Conservation (phyloP, 2,888 invertebrate genomes). For the Ypsolopha scabrella region DNA sequence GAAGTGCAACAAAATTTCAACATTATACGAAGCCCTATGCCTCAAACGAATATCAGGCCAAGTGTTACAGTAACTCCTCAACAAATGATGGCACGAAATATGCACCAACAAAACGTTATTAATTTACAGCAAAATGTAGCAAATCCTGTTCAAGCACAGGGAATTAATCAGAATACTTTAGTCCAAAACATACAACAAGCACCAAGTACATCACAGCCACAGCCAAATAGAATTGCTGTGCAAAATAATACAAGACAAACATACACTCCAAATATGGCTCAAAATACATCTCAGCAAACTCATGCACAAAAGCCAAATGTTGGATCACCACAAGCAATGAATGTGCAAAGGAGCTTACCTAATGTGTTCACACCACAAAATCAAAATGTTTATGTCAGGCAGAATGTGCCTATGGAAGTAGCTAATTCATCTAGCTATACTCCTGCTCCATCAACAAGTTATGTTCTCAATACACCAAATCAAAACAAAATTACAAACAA, state of each 20-base stretch:
- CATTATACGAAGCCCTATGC: background rate
- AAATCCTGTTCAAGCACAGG: background rate
- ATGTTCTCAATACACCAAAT: no score
- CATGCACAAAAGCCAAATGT: slow-evolving; percentile 6
- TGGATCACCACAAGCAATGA: slow-evolving; percentile 5
- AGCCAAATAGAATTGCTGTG: slow-evolving; percentile 6
- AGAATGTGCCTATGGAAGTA: background rate
- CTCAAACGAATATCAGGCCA: background rate
- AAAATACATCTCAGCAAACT: slow-evolving; percentile 1
- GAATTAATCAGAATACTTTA: background rate
- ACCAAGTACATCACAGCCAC: slow-evolving; percentile 4
- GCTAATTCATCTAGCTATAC: background rate
- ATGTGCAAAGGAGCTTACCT: slow-evolving; percentile 2
- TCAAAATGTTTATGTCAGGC: slow-evolving; percentile 9
- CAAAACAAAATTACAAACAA: background rate
- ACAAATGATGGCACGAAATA: background rate
- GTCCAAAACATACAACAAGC: slow-evolving; percentile 2
- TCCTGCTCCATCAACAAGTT: no score
- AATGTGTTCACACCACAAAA: slow-evolving; percentile 10
- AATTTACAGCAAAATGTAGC: slow-evolving; percentile 3
- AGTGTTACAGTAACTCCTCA: background rate
- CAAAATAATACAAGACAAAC: slow-evolving; percentile 6
- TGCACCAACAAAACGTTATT: background rate
- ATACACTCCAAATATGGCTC: slow-evolving; percentile 1
- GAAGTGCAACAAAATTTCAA: slow-evolving; percentile 12